Evolutionary conservation across 2,888 invertebrate genomes (phyloP), one percentile per base, ranked within the genome.

Genomic region (Oegoconia quadripuncta): DNA sequence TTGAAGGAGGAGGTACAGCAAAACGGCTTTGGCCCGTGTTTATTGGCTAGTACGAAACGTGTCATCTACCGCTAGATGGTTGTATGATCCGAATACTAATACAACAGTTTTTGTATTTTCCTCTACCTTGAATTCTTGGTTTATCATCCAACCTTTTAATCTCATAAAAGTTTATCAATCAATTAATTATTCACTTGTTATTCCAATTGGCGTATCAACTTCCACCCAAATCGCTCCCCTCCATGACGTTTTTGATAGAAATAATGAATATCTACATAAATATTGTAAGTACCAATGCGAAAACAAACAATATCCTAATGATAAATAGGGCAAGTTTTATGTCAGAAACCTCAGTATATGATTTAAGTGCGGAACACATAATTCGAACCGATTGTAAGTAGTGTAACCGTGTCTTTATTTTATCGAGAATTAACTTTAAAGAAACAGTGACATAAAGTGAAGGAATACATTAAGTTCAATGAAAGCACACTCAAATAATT

Each of bases 101-200:
- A 8, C 26, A 11, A 12, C 16, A 17, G 26, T 26, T 8, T 26
- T 25, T 9, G 7, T 27, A 27, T 13, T 34, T 37, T 33, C 23
- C 28, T 34, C 34, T 26, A 23, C 34, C 11, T 39, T 52, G 39
- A 51, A 46, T 48, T 46, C 32, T 34, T 20, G 13, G 13, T 31
- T 55, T 64, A 71, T 68, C 63, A 32, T 33, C 11, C 45, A 58
- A 63, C 72, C 61, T 66, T 54, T 67, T 62, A 60, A 57, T 55
- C 59, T 55, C 43, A 45, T 58, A 42, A 44, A 46, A 34, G 46
- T 49, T 68, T 66, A 72, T 75, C 65, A 59, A 58, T 64, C 51
- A 67, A 70, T 70, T 67, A 67, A 63, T 50, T 55, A 56, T 56
- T 51, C 53, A 52, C 44, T 54, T 52, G 52, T 53, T 52, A 55